phyloP scores from a whole-genome alignment of 2,797 vertebrate genomes.

The Danio aesculapii region DNA sequence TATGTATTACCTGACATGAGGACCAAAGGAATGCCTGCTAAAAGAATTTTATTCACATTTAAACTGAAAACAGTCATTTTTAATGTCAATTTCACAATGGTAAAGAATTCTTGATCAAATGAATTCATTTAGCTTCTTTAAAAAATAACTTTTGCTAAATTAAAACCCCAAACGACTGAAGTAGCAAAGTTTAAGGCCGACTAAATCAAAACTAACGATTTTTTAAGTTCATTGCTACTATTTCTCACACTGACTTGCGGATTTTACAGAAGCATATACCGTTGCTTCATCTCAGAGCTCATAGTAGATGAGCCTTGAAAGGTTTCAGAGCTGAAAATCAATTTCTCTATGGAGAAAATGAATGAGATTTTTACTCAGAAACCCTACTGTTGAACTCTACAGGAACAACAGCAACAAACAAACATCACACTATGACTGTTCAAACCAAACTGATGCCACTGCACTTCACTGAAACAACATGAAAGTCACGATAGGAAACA shows the following conservation, averaged over 20 bases:
- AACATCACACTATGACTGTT: neutral
- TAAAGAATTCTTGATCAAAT: too few species aligned
- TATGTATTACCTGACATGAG: too few species aligned
- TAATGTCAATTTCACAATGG: too few species aligned
- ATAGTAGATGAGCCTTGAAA: slow-evolving; percentile 1
- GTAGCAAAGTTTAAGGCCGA: neutral
- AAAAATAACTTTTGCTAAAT: neutral
- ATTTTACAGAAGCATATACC: neutral
- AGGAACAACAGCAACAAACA: slow-evolving; percentile 10
- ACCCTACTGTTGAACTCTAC: slow-evolving; percentile 11
- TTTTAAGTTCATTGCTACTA: neutral
- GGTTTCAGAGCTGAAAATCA: neutral
- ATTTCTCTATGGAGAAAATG: slow-evolving; percentile 21
- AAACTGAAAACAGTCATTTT: too few species aligned
- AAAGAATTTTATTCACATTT: too few species aligned
- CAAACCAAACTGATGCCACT: slow-evolving; percentile 7
- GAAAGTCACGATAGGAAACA: slow-evolving; percentile 18
- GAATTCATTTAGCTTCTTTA: too few species aligned
- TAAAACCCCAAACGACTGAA: neutral
- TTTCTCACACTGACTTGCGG: neutral
- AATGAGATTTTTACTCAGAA: slow-evolving; percentile 9
- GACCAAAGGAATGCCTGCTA: too few species aligned
- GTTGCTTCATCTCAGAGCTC: neutral
- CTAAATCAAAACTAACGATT: neutral
- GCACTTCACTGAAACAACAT: slow-evolving; percentile 1